Evolutionary conservation across 92 coral and sea anemone species (phyloP).

Genomic region (Metridium senile): DNA sequence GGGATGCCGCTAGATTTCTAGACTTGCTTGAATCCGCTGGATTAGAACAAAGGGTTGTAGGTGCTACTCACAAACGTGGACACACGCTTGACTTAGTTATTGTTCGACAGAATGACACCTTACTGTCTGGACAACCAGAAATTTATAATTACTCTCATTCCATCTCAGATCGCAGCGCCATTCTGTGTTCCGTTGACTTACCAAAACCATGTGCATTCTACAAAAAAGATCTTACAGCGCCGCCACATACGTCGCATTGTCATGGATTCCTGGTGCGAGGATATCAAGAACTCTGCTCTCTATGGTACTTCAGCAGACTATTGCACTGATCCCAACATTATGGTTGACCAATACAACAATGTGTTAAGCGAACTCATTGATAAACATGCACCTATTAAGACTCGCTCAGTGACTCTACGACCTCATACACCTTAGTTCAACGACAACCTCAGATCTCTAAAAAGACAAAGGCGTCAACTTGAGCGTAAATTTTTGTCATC

Average conservation of each 20-base stretch:
- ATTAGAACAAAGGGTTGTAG: constrained; percentile 33
- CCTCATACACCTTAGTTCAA: too few relatives aligned
- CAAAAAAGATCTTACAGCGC: constrained; percentile 27
- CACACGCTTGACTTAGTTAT: constrained; percentile 20
- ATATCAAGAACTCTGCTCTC: constrained; percentile 24
- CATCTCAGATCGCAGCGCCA: constrained; percentile 33
- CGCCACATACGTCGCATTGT: constrained; percentile 40
- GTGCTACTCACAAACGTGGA: too few relatives aligned
- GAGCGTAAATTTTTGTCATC: too few relatives aligned
- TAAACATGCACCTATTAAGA: too few relatives aligned
- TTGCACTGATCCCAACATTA: too few relatives aligned
- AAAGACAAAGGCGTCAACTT: too few relatives aligned
- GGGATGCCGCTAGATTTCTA: constrained; percentile 34
- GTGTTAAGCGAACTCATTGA: too few relatives aligned
- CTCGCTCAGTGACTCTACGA: too few relatives aligned
- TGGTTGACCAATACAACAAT: too few relatives aligned
- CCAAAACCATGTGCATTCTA: constrained; percentile 34
- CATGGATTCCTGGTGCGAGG: constrained; percentile 36
- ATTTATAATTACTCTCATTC: constrained; percentile 12
- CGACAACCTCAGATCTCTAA: too few relatives aligned
- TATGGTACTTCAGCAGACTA: too few relatives aligned
- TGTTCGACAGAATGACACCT: constrained; percentile 29
- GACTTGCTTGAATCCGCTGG: constrained; percentile 30
- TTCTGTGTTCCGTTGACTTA: constrained; percentile 30
- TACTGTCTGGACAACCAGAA: constrained; percentile 32